phyloP scores from a whole-genome alignment of 2,888 invertebrate species.

The Lepidocyrtoides sp. region DNA sequence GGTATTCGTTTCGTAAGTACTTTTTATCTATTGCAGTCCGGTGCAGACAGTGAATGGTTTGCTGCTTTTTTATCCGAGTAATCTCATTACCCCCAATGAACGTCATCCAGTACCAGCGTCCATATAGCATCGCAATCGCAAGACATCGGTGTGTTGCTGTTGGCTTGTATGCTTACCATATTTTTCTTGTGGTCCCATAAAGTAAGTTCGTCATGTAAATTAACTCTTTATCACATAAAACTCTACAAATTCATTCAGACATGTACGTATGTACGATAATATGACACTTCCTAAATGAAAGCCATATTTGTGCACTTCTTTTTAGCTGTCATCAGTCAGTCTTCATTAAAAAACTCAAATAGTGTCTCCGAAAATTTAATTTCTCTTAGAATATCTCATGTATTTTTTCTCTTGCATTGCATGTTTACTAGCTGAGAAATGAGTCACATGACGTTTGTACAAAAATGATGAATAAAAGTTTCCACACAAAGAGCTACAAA shows the following conservation, averaged over 20 bases:
- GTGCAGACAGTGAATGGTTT: too few species aligned
- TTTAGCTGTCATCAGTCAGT: slow-evolving; percentile 63
- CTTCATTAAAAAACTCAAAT: slow-evolving; percentile 54
- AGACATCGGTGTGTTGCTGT: too few species aligned
- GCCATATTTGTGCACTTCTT: slow-evolving; percentile 31
- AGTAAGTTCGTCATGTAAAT: too few species aligned
- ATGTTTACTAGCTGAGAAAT: too few species aligned
- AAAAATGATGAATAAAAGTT: too few species aligned
- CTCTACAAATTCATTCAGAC: neutral
- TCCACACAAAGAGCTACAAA: slow-evolving; percentile 9
- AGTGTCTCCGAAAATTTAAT: too few species aligned
- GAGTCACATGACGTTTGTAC: slow-evolving; percentile 49
- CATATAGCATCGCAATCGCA: neutral
- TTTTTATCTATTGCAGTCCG: too few species aligned
- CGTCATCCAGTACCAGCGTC: slow-evolving; percentile 49
- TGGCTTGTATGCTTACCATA: slow-evolving; percentile 4
- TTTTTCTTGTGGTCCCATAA: slow-evolving; percentile 5
- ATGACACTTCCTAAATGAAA: slow-evolving; percentile 2
- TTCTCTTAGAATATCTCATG: too few species aligned
- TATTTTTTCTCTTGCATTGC: neutral
- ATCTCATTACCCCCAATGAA: slow-evolving; percentile 61
- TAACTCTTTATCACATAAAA: too few species aligned
- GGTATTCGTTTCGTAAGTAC: too few species aligned
- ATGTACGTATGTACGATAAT: slow-evolving; percentile 23
- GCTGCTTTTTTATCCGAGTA: slow-evolving; percentile 42